Base-by-base conservation (phyloP, 2,888 invertebrate genomes). In the Cataglyphis rosenhaueri region DNA sequence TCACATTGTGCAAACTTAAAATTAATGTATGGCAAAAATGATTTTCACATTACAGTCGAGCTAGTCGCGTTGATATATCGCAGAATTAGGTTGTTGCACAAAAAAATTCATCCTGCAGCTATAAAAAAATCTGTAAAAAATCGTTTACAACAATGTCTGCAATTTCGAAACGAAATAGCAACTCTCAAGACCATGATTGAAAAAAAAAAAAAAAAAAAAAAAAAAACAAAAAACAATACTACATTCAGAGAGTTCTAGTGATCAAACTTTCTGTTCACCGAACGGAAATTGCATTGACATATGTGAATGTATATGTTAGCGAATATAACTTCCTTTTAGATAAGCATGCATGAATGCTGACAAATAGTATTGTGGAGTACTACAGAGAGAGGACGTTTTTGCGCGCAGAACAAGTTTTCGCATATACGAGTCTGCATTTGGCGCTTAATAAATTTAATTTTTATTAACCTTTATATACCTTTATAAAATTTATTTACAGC, bases 291-390 rank as follows among this genome's bases (percentile, higher is more conserved):
- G 78, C 78, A 79, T 79, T 61, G 78, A 70, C 71, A 48, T 70
- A 21, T 70, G 71, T 71, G 71, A 79, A 79, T 79, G 78, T 79
- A 32, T 70, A 59, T 29, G 59, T 79, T 52, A 79, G 78, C 21
- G 78, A 79, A 79, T 79, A 70, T 79, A 70, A 79, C 78, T 79
- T 79, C 78, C 78, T 79, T 52, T 79, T 79, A 79, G 78, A 79
- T 79, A 79, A 79, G 78, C 78, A 79, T 79, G 78, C 78, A 79
- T 79, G 78, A 79, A 79, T 79, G 78, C 78, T 59, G 59, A 61
- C 78, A 70, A 70, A 70, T 55, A 70, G 35, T 79, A 79, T 59
- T 70, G 25, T 76, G n/a, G 66, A 70, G 32, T 44, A 59, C 12
- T 70, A 55, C 59, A 79, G 41, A 70, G 71, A 79, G 41, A 79